Conservation (phyloP, 2,113 vertebrate species). For the Athene cunicularia region DNA sequence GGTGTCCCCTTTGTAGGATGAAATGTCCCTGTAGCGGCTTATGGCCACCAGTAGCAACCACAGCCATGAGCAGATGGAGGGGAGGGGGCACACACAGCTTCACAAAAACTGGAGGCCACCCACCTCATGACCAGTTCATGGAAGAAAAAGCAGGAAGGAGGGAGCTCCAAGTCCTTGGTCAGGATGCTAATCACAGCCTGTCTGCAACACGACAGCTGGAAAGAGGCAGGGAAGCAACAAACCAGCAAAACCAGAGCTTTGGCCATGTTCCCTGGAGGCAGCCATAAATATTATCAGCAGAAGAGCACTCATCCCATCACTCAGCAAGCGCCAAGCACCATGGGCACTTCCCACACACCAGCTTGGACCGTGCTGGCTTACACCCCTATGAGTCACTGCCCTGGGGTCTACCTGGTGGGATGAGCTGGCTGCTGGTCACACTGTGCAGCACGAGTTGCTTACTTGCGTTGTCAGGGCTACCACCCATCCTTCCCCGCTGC, state of each 20-base stretch:
- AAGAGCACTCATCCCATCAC: background rate
- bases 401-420: background rate
- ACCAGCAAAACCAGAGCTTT: background rate
- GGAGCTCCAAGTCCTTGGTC: background rate
- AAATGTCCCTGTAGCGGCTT: background rate
- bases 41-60: background rate
- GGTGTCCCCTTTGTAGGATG: background rate
- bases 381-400: conserved; percentile 40
- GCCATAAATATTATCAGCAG: background rate
- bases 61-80: background rate
- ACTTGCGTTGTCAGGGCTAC: background rate
- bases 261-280: background rate
- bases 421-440: conserved; percentile 1
- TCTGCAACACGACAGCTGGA: background rate
- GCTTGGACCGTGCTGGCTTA: background rate
- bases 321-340: background rate
- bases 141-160: background rate
- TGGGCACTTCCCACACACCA: conserved; percentile 25
- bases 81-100: background rate
- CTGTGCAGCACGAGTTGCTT: background rate
- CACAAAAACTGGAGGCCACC: background rate
- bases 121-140: background rate
- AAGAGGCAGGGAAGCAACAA: background rate
- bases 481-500: background rate
- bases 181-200: background rate